Evolutionary conservation across 2,797 vertebrate species (phyloP).

Genomic region (Crotalus adamanteus): DNA sequence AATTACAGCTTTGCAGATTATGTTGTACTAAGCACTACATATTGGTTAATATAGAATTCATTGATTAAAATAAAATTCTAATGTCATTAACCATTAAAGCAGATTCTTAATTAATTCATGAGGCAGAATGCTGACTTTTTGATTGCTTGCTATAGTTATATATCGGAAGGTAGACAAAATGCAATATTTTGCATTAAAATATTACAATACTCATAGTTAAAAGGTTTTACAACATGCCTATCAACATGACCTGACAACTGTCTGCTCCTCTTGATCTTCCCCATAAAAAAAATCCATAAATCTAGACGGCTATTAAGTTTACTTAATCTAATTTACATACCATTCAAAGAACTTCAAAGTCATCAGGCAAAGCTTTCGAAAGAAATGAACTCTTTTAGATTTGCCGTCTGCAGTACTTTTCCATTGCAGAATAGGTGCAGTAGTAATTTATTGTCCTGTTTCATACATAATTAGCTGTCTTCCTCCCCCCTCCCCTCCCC

Average conservation of each 20-base stretch:
- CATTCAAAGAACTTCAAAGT: neutral
- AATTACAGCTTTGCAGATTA: neutral
- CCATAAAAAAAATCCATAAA: neutral
- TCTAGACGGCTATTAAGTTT: neutral
- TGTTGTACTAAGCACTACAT: neutral
- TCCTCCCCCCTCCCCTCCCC: accelerated
- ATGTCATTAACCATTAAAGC: neutral
- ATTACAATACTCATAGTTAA: neutral
- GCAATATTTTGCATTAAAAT: neutral
- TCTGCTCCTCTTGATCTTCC: neutral
- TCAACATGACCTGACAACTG: neutral
- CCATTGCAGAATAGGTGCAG: neutral
- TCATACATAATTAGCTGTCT: neutral
- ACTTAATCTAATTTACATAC: neutral
- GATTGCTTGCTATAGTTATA: neutral
- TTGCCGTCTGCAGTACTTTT: neutral
- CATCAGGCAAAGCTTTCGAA: neutral
- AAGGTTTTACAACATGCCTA: neutral
- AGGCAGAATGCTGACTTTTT: neutral
- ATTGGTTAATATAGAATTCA: neutral
- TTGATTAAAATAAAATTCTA: neutral
- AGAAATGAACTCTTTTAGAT: neutral
- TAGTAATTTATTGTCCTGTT: neutral
- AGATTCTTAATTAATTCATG: neutral
- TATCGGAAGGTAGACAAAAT: neutral